Evolutionary conservation across 2,797 vertebrate genomes (phyloP).

Genomic region (Sphenodon punctatus): DNA sequence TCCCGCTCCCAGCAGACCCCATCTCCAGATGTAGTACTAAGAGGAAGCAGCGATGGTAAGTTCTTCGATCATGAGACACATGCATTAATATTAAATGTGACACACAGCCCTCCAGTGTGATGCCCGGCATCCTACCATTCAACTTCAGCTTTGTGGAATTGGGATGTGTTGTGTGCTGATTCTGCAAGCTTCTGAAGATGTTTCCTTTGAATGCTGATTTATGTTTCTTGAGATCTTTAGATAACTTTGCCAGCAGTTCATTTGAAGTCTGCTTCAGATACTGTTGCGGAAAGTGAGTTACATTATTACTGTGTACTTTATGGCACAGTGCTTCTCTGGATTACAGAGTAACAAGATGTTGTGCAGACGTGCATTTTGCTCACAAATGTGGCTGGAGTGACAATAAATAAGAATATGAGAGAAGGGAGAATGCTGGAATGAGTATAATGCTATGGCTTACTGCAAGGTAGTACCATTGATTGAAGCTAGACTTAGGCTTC

Average conservation of each 20-base stretch:
- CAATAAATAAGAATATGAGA: background rate
- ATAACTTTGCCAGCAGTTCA: constrained; percentile 32
- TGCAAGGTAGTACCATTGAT: too few species aligned
- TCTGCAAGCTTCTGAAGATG: background rate
- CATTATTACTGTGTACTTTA: constrained; percentile 45
- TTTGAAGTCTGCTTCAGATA: constrained; percentile 40
- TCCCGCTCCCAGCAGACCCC: constrained; percentile 95
- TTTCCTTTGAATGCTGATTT: constrained; percentile 28
- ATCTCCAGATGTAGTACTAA: constrained; percentile 92
- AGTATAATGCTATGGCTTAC: background rate
- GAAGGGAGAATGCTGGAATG: background rate
- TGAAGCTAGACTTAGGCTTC: too few species aligned
- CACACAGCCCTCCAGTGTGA: background rate
- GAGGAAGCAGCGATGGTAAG: constrained; percentile 94
- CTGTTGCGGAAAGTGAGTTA: background rate
- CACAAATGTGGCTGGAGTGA: constrained; percentile 20
- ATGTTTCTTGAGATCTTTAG: constrained; percentile 17
- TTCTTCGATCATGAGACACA: background rate
- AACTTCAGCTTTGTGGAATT: background rate
- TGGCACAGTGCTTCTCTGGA: constrained; percentile 29
- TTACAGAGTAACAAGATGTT: constrained; percentile 31
- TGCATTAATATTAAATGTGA: background rate
- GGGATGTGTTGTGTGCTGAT: background rate
- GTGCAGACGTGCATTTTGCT: constrained; percentile 48
- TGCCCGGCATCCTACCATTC: background rate